A percentile compares a stretch with the other conserved stretches of the same genome.
phyloP scores from a whole-genome alignment of 2,888 invertebrate genomes.

The Cerastis leucographa region DNA sequence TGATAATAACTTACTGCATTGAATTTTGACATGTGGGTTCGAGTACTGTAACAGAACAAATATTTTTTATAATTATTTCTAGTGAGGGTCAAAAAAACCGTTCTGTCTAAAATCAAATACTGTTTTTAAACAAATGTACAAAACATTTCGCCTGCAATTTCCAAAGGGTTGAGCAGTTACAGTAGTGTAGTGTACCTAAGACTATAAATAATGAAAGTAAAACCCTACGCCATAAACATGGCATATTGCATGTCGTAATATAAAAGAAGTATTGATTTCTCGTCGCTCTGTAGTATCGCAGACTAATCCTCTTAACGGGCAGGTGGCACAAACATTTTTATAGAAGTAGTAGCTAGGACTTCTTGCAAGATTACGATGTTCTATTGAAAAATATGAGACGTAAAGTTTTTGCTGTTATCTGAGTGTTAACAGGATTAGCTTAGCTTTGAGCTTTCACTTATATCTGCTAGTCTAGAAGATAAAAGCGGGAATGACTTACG shows the following conservation, averaged over 20 bases:
- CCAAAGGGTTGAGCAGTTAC: neutral
- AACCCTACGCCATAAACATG: conserved; percentile 13
- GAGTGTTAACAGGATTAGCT: conserved; percentile 4
- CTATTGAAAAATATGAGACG: neutral
- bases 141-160: neutral
- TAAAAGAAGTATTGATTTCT: conserved; percentile 86
- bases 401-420: neutral
- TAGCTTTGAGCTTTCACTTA: neutral
- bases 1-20: neutral
- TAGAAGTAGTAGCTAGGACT: neutral
- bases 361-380: neutral
- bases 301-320: conserved; percentile 84
- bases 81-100: too few species aligned
- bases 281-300: conserved; percentile 48
- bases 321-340: conserved; percentile 76
- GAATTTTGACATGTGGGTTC: neutral
- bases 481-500: neutral
- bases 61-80: too few species aligned
- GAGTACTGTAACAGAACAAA: neutral
- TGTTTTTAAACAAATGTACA: neutral
- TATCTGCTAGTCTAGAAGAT: neutral
- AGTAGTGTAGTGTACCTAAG: neutral
- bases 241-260: conserved; percentile 64
- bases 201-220: conserved; percentile 9
- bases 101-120: too few species aligned